Conservation (phyloP, 92 coral and sea anemone genomes). For the Metridium senile region DNA sequence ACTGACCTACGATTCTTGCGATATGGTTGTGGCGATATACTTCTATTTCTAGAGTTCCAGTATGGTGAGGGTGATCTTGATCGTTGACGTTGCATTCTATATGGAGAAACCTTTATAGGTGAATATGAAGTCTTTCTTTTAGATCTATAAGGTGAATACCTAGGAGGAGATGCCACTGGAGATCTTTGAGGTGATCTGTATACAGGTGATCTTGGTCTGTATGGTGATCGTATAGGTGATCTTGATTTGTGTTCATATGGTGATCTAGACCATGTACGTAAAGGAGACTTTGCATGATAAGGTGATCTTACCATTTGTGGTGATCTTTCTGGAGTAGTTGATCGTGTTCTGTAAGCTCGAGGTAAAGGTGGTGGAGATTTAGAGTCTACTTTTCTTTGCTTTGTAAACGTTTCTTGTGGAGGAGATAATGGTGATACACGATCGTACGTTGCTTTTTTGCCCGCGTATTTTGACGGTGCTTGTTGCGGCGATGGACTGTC, state of each 20-base stretch:
- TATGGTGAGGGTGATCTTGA: conserved; percentile 67
- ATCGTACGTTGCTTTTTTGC: conserved; percentile 24
- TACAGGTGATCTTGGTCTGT: conserved; percentile 74
- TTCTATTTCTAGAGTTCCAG: conserved; percentile 58
- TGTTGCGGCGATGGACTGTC: conserved; percentile 62
- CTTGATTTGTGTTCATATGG: conserved; percentile 81
- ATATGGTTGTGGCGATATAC: conserved; percentile 63
- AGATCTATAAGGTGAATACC: conserved; percentile 67
- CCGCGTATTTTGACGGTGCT: conserved; percentile 51
- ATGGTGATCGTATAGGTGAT: conserved; percentile 74
- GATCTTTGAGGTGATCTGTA: conserved; percentile 78
- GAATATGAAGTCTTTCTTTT: conserved; percentile 36
- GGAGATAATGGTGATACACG: conserved; percentile 49
- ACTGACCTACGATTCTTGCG: conserved; percentile 68
- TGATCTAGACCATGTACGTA: conserved; percentile 81
- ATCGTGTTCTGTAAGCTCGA: conserved; percentile 79
- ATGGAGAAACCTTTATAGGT: conserved; percentile 71
- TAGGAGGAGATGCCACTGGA: conserved; percentile 62
- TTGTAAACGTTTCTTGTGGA: conserved; percentile 46
- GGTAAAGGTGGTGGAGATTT: conserved; percentile 83
- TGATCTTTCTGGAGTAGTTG: conserved; percentile 77
- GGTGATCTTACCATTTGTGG: conserved; percentile 71
- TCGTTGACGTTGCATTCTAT: conserved; percentile 46
- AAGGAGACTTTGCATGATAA: conserved; percentile 52
- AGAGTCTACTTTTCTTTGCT: conserved; percentile 47